Conservation (phyloP, 2,888 invertebrate species). For the Unio pictorum region DNA sequence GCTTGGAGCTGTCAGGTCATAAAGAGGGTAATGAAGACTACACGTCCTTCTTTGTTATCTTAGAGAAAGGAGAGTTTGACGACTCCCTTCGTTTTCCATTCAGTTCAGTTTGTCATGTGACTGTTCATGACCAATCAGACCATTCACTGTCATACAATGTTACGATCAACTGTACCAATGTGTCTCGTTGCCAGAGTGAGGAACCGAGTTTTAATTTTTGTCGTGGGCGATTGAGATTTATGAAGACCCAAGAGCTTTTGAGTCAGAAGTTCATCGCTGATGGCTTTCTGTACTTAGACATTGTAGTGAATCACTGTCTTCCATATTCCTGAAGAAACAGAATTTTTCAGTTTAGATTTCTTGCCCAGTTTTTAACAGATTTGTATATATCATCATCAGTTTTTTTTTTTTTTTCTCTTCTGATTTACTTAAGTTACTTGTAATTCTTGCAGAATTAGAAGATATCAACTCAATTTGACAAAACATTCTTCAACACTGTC, state of each 20-base stretch:
- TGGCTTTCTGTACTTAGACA: conserved; percentile 12
- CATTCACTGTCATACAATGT: conserved; percentile 3
- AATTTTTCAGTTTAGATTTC: neutral
- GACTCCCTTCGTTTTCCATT: conserved; percentile 48
- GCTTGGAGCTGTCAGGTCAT: conserved; percentile 40
- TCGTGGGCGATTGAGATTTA: conserved; percentile 21
- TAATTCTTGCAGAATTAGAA: too few relatives aligned
- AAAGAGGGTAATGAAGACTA: conserved; percentile 33
- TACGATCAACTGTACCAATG: conserved; percentile 16
- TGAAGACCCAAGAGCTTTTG: conserved; percentile 13
- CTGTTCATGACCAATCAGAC: conserved; percentile 4
- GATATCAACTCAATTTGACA: too few relatives aligned
- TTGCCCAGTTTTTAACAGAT: too few relatives aligned
- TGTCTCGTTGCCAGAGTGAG: conserved; percentile 17
- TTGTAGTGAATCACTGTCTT: too few relatives aligned
- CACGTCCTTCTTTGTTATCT: conserved; percentile 38
- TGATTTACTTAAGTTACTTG: too few relatives aligned
- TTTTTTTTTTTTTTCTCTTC: too few relatives aligned
- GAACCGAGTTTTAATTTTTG: conserved; percentile 18
- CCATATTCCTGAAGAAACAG: neutral
- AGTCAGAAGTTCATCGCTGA: conserved; percentile 16
- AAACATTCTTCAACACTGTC: too few relatives aligned
- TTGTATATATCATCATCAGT: too few relatives aligned
- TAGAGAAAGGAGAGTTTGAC: conserved; percentile 52
- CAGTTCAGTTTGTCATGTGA: conserved; percentile 16